A percentile compares a stretch with the other conserved stretches of the same genome.
phyloP scores from a whole-genome alignment of 2,797 vertebrate genomes.

The Paramormyrops hopkinsi region DNA sequence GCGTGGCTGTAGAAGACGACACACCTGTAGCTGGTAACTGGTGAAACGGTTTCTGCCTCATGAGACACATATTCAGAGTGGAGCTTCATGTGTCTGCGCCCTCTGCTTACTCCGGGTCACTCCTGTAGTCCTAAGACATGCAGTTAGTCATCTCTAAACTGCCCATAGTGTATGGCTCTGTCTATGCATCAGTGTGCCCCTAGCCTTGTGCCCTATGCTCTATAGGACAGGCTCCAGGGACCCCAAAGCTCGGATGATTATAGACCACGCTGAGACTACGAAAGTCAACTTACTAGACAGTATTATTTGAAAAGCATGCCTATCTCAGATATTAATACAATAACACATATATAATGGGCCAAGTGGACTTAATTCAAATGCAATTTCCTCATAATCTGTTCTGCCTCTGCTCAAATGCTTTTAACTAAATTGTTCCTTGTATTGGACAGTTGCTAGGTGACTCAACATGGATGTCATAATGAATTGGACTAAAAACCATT shows the following conservation, averaged over 20 bases:
- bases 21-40: neutral
- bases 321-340: neutral
- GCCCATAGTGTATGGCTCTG: neutral
- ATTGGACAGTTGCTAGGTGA: neutral
- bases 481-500: neutral
- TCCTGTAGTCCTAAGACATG: neutral
- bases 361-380: neutral
- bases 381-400: neutral
- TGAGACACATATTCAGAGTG: neutral
- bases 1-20: neutral
- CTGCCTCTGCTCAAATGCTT: neutral
- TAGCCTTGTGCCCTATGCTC: neutral
- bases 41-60: neutral
- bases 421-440: conserved; percentile 1
- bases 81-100: neutral
- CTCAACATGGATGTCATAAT: neutral
- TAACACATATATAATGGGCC: neutral
- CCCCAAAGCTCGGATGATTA: neutral
- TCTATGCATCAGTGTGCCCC: neutral
- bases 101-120: neutral
- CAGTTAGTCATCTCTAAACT: neutral
- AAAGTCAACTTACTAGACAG: neutral
- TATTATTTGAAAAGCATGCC: neutral
- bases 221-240: neutral
- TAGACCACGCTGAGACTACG: neutral